Percentiles rank a stretch among this genome's conserved stretches.
Evolutionary conservation across 2,113 vertebrate genomes (phyloP).

Genomic region (Pedetes capensis): DNA sequence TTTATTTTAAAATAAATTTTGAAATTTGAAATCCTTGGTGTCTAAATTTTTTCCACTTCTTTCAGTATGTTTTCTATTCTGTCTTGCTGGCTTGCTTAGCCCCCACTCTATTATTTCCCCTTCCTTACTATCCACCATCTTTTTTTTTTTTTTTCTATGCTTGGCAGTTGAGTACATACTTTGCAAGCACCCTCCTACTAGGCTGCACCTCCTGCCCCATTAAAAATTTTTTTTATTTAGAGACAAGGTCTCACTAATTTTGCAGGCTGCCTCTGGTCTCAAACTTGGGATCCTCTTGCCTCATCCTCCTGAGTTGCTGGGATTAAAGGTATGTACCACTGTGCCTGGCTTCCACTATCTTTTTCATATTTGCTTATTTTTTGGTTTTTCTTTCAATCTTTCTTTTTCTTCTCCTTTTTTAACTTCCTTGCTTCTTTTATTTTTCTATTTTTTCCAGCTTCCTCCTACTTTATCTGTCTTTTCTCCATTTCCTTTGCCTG

Average conservation of each 20-base stretch:
- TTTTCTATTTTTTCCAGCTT: neutral
- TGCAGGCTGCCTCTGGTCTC: too few relatives aligned
- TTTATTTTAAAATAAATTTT: constrained; percentile 40
- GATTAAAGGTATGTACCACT: too few relatives aligned
- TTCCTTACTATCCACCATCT: neutral
- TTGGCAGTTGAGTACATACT: too few relatives aligned
- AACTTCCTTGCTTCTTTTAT: neutral
- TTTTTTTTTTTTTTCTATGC: neutral
- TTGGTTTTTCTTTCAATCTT: neutral
- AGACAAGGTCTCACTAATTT: too few relatives aligned
- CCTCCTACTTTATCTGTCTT: neutral
- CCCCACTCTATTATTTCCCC: neutral
- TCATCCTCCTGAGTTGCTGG: too few relatives aligned
- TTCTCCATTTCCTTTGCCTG: neutral
- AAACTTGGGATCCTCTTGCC: too few relatives aligned
- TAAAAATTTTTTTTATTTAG: too few relatives aligned
- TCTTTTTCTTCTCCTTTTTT: neutral
- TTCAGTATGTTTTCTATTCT: neutral
- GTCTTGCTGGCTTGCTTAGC: neutral
- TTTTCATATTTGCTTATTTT: too few relatives aligned
- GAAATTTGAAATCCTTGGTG: neutral
- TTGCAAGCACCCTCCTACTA: too few relatives aligned
- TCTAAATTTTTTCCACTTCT: neutral
- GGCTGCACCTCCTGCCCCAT: too few relatives aligned
- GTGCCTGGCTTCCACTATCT: neutral